Evolutionary conservation across 92 coral and sea anemone species (phyloP), one percentile per base, ranked within the genome.

Genomic region (Heliopora coerulea): DNA sequence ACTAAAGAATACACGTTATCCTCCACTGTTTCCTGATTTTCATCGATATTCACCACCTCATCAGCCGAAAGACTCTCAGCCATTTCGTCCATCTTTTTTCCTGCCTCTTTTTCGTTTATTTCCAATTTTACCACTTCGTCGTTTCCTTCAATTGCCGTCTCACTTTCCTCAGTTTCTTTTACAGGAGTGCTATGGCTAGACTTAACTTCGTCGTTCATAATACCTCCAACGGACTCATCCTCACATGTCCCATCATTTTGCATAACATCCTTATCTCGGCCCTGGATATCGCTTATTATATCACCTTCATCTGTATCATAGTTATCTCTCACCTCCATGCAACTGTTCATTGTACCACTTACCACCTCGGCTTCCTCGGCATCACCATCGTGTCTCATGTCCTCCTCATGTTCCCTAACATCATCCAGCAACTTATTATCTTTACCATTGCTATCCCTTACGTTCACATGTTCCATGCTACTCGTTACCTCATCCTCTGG

Each of bases 81-180:
- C n/a, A 37, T 37, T 4, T 37, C 11, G 42, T 11, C 42, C 4
- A 37, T 11, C 42, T 37, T 11, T 4, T 37, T 4, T 37, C 11
- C 42, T 4, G 11, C 11, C 4, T 37, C 69, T 14, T 54, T 46
- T 41, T 72, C 80, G 8, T 68, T 62, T 31, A 48, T 68, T 24
- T 73, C 82, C 82, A 54, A 40, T 49, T 75, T 59, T 21, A 32
- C 82, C 12, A 2, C 65, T 46, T 65, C 82, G 12, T 49, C 46
- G 58, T 14, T 59, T 26, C 10, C 56, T 46, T 74, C 62, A 42
- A 58, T 24, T 52, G 59, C 28, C 30, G 7, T 18, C 21, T 66
- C 28, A 35, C 19, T 63, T 28, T 35, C 23, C 21, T 56, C 42
- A 12, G 33, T 20, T 20, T 46, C n/a, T n/a, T 46, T 46, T 46